These are phyloP conservation scores for Sarcophaga bullata DNA, from an alignment of 1,140 invertebrate genomes.

Conservation along the genomic window DNA sequence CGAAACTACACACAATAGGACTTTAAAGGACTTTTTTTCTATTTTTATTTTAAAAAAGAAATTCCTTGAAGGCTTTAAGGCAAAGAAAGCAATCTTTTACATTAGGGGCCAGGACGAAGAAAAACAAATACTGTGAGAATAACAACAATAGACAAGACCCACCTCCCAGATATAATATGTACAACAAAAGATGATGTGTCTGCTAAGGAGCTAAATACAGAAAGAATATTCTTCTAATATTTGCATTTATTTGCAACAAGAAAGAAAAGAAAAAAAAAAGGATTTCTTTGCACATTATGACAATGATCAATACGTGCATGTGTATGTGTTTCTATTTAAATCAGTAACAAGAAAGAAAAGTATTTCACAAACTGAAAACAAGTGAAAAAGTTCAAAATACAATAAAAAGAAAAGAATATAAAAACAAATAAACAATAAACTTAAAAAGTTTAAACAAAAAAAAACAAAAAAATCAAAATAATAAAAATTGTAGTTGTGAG, in stretches of 20 bases:
- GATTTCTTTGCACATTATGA: not conserved
- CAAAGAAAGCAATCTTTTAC: not conserved
- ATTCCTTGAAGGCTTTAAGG: not conserved
- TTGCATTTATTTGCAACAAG: conserved; percentile 8
- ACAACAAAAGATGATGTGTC: not conserved
- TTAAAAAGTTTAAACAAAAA: not conserved
- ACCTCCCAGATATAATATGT: not conserved
- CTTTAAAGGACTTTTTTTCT: not conserved
- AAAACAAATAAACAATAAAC: not conserved
- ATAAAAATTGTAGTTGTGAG: not conserved
- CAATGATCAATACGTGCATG: not conserved
- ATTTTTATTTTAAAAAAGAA: not conserved
- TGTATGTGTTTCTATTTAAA: too few relatives aligned
- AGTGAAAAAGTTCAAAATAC: not conserved
- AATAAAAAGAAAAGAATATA: not conserved
- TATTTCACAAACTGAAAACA: not conserved
- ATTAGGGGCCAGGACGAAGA: not conserved
- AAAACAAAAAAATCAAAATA: not conserved
- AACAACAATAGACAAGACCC: too few relatives aligned
- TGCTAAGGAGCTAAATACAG: not conserved
- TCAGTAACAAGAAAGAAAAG: too few relatives aligned
- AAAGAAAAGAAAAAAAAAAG: too few relatives aligned
- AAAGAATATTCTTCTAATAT: not conserved
- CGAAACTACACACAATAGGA: not conserved
- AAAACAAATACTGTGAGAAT: too few relatives aligned